phyloP scores from a whole-genome alignment of 2,888 invertebrate species.

The Perizoma flavofasciatum region DNA sequence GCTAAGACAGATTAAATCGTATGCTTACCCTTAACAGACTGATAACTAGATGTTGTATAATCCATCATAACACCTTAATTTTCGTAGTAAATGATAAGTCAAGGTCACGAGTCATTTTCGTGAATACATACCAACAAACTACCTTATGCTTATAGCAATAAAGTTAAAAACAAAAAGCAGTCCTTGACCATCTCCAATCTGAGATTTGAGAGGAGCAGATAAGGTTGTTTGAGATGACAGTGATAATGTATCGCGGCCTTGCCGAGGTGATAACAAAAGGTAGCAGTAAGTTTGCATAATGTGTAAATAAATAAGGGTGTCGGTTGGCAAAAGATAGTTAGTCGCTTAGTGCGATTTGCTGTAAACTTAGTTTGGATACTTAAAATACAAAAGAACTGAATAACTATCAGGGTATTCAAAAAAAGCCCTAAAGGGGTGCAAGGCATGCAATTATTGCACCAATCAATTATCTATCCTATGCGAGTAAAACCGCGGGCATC shows the following conservation, averaged over 20 bases:
- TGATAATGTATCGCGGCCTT: slow-evolving; percentile 63
- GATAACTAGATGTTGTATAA: slow-evolving; percentile 18
- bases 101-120: slow-evolving; percentile 27
- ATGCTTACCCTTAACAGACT: slow-evolving; percentile 21
- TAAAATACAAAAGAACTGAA: too few relatives aligned
- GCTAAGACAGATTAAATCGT: slow-evolving; percentile 20
- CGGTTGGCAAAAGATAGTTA: too few relatives aligned
- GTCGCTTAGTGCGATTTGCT: too few relatives aligned
- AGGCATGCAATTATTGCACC: too few relatives aligned
- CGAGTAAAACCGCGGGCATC: too few relatives aligned
- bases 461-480: too few relatives aligned
- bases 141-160: slow-evolving; percentile 14
- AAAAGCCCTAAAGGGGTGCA: too few relatives aligned
- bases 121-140: slow-evolving; percentile 1
- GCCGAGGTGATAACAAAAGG: slow-evolving; percentile 39
- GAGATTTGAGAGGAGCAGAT: slow-evolving; percentile 51
- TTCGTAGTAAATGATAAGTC: slow-evolving; percentile 34
- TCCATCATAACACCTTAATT: slow-evolving; percentile 34
- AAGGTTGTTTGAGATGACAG: slow-evolving; percentile 57
- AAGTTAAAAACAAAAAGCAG: slow-evolving; percentile 27
- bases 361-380: too few relatives aligned
- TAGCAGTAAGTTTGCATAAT: slow-evolving; percentile 29
- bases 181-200: slow-evolving; percentile 36
- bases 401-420: too few relatives aligned
- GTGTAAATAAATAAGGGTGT: slow-evolving; percentile 23